A percentile compares a stretch with the other conserved stretches of the same genome.
Conservation (phyloP, 1,140 invertebrate genomes). For the Platyura marginata region DNA sequence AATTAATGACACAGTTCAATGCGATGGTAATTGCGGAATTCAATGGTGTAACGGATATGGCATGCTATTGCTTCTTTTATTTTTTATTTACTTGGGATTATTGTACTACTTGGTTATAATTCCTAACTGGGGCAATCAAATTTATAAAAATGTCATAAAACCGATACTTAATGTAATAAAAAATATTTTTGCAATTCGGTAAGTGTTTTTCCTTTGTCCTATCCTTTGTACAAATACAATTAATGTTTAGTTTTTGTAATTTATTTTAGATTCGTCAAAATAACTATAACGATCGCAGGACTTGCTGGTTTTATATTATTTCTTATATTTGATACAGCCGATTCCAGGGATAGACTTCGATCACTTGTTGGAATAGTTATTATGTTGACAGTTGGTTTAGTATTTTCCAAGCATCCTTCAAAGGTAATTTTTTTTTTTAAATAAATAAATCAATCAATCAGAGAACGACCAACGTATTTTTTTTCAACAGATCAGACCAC, state of each 20-base stretch:
- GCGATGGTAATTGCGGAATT: constrained; percentile 10
- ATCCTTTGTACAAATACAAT: no score
- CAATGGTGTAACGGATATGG: constrained; percentile 52
- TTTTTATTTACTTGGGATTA: constrained; percentile 37
- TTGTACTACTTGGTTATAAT: constrained; percentile 44
- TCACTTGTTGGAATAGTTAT: constrained; percentile 41
- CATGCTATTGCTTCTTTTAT: constrained; percentile 45
- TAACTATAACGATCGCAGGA: constrained; percentile 11
- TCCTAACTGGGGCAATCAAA: no score
- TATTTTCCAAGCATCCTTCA: constrained; percentile 39
- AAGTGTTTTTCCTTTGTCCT: no score
- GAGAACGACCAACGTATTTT: constrained; percentile 8
- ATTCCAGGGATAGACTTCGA: constrained; percentile 38
- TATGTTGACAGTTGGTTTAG: constrained; percentile 29
- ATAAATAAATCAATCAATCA: no score
- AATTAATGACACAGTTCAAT: not conserved
- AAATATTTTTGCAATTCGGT: no score
- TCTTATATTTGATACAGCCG: constrained; percentile 40
- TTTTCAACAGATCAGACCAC: constrained; percentile 43
- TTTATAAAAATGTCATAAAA: no score
- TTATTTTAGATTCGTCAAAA: no score
- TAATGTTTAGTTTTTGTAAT: no score
- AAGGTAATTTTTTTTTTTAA: constrained; percentile 25
- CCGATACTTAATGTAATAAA: no score
- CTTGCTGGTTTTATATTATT: constrained; percentile 29